Evolutionary conservation across 2,797 vertebrate genomes (phyloP), one percentile per base, ranked within the genome.

Genomic region (Sandelia bainsii): DNA sequence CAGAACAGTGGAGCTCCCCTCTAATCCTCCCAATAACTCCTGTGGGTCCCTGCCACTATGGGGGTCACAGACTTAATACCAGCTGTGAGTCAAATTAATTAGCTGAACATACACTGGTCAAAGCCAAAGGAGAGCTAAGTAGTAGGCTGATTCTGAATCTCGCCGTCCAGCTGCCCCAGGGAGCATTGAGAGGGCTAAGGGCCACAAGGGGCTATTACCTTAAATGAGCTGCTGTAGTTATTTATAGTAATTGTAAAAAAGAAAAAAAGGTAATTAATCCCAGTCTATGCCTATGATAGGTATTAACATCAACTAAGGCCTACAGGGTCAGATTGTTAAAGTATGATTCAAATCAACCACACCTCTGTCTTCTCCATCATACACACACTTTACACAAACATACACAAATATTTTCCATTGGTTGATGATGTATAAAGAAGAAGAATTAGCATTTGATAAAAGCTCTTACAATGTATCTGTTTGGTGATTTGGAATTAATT

Each of bases 81-180:
- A 79, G 80, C 76, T 80, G 75, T 69, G 72, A 85, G 69, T 77
- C 69, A 83, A 82, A 86, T 81, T 89, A 86, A 92, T 93, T 84
- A 87, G 69, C 70, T 73, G 56, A 75, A 77, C 60, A 71, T 62
- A 66, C 84, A 78, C 75, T 82, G 79, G 54, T 72, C 79, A 56
- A 40, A 77, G 54, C 71, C 78, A 56, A 40, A 77, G 68, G 58
- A 85, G 81, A 77, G 60, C 58, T 63, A 53, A 61, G 62, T 42
- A 56, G 39, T 56, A 60, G 69, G 32, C 44, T 67, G 53, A 63
- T 61, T 77, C 48, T 60, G 64, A 72, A 2, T 62, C 44, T 45
- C 61, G 54, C 65, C 8, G 65, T 66, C 64, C 83, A 84, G 73
- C 61, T 80, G 80, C 58, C 46, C 51, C 13, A 51, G 69, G 64